Evolutionary conservation across 2,888 invertebrate genomes (phyloP), one percentile per base, ranked within the genome.

Genomic region (Xestia c-nigrum): DNA sequence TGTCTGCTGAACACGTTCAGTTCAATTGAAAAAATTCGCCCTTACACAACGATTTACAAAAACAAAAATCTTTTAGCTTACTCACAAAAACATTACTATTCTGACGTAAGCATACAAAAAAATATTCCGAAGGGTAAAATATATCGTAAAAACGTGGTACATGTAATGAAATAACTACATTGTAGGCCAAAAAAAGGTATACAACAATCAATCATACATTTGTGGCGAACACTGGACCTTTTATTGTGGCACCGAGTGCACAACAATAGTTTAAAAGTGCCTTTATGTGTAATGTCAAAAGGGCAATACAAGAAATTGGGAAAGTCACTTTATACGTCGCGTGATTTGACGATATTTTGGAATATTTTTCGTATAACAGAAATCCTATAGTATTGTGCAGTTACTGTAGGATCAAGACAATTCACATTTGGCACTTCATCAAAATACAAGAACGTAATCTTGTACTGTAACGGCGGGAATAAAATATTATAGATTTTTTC

Each of bases 181-280:
- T 82, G 77, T 72, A 67, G 38, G 21, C 79, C 77, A 78, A 78
- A 85, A 76, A 83, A 87, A 82, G 85, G 86, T 69, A 85, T 31
- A 76, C 83, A 75, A 78, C 78, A 85, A 85, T 85, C 87, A 85
- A 87, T 87, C 85, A 87, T 86, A 87, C 83, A 85, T 87, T 83
- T 76, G 76, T 68, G 78, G 77, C 73, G 76, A 61, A 70, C 77
- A 79, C 61, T 83, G 80, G 67, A 64, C 84, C 82, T 72, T 76
- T 84, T 84, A 82, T 86, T 82, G 74, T 76, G 84, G 78, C 79
- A 73, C 66, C 72, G 68, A 80, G 78, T 88, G 84, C 76, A 84
- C 77, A 63, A 84, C 86, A 88, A 88, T 89, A 80, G 82, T 79
- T 84, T 80, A 80, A 74, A 80, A 88, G 88, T 88, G 89, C 74